Evolutionary conservation across 2,797 vertebrate species (phyloP), one percentile per base, ranked within the genome.

Genomic region (Adrianichthys oophorus): DNA sequence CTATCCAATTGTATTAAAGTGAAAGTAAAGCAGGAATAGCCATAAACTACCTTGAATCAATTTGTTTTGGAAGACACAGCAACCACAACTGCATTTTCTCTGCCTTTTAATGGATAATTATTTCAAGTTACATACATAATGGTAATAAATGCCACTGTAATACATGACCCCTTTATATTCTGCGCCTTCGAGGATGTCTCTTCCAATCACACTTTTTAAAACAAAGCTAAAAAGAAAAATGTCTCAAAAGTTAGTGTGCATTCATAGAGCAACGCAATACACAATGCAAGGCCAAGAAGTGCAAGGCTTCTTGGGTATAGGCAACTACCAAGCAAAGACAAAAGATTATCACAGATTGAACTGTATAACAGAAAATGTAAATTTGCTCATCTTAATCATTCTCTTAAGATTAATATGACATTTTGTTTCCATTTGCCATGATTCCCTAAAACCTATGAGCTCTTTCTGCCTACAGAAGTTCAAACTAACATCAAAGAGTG

Each of bases 101-200:
- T 70, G 76, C 78, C 68, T 76, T 89, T 88, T 87, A 87, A 87
- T 88, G 57, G 62, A 85, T 89, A 82, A 37, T 88, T 75, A 79
- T 77, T 86, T 89, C 75, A 89, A 89, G 79, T 83, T 86, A 89
- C 82, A 91, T 83, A 85, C 78, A 84, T 76, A 82, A 82, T 87
- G 84, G 85, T 89, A 88, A 78, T 88, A 87, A 89, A 87, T 86
- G 87, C 77, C 84, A 86, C 80, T 88, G 85, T 76, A 85, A 85
- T 86, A 86, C 89, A 89, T 84, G 87, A 86, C 80, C 32, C 80
- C 78, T 78, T 73, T 70, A 62, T 72, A 52, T 52, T 83, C 65
- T 40, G 57, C 69, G 79, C 60, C 48, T 70, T 70, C 65, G 70
- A 40, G 67, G 76, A 77, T 72, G 59, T 59, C 49, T 84, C 79